phyloP scores from a whole-genome alignment of 2,888 invertebrate genomes.

The Ellobium chinense region DNA sequence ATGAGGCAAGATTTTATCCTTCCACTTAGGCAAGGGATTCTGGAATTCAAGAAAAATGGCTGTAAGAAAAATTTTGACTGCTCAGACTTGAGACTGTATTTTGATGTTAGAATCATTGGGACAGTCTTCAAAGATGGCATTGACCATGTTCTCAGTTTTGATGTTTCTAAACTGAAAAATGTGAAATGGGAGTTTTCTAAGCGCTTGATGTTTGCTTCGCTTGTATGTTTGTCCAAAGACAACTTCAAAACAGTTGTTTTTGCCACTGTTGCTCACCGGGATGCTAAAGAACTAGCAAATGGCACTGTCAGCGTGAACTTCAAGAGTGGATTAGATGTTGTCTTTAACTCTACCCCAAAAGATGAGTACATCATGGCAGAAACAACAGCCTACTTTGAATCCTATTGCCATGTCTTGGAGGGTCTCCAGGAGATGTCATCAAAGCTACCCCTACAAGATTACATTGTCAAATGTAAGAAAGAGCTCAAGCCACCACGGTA shows the following conservation, averaged over 20 bases:
- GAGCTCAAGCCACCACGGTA: constrained; percentile 63
- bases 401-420: constrained; percentile 87
- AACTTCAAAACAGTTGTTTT: constrained; percentile 86
- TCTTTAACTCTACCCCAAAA: constrained; percentile 46
- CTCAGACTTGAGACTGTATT: constrained; percentile 55
- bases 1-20: constrained; percentile 89
- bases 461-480: constrained; percentile 62
- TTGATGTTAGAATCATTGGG: constrained; percentile 65
- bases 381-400: constrained; percentile 89
- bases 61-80: neutral
- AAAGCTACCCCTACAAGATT: constrained; percentile 49
- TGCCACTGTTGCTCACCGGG: constrained; percentile 81
- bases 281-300: constrained; percentile 61
- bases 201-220: constrained; percentile 85
- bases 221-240: constrained; percentile 86
- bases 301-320: constrained; percentile 66
- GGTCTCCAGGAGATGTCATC: constrained; percentile 83
- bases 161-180: constrained; percentile 50
- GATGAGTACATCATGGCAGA: constrained; percentile 84
- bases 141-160: constrained; percentile 64
- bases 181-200: constrained; percentile 81
- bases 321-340: constrained; percentile 47
- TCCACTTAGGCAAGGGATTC: constrained; percentile 86
- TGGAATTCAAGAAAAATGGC: constrained; percentile 79
- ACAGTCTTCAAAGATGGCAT: constrained; percentile 65